Evolutionary conservation across 2,797 vertebrate genomes (phyloP).

Genomic region (Denticeps clupeoides): DNA sequence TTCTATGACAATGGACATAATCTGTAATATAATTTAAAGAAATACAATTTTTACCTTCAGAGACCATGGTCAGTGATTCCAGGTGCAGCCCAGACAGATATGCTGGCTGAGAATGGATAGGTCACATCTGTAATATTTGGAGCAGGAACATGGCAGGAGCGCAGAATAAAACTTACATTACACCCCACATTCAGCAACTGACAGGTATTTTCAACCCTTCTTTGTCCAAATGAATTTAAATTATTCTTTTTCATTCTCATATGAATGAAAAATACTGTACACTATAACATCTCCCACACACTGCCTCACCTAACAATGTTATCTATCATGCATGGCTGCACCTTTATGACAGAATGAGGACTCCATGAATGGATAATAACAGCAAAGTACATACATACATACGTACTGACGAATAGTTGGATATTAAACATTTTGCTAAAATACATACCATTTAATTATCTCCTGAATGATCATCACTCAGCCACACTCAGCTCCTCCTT

Average conservation of each 20-base stretch:
- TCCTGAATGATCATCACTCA: too few species aligned
- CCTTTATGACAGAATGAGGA: conserved; percentile 50
- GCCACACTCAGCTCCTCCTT: too few species aligned
- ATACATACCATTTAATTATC: too few species aligned
- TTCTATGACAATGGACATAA: not conserved
- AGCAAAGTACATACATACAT: not conserved
- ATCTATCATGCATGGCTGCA: conserved; percentile 44
- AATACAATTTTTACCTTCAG: too few species aligned
- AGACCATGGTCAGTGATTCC: conserved; percentile 20
- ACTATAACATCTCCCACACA: conserved; percentile 2
- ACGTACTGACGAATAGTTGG: too few species aligned
- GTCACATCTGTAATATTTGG: not conserved
- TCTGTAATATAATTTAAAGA: too few species aligned
- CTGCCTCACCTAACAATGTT: conserved; percentile 21
- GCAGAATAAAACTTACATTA: conserved; percentile 1
- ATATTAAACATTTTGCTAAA: too few species aligned
- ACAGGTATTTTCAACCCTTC: not conserved
- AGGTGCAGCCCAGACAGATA: not conserved
- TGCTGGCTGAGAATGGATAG: not conserved
- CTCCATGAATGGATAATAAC: conserved; percentile 55
- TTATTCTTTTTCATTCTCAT: too few species aligned
- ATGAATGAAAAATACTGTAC: too few species aligned
- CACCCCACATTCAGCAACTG: not conserved
- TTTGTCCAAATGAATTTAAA: not conserved
- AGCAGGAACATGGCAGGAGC: too few species aligned